A percentile compares a stretch with the other conserved stretches of the same genome.
Evolutionary conservation across 1,140 invertebrate species (phyloP).

Genomic region (Hylyphantes graminicola): DNA sequence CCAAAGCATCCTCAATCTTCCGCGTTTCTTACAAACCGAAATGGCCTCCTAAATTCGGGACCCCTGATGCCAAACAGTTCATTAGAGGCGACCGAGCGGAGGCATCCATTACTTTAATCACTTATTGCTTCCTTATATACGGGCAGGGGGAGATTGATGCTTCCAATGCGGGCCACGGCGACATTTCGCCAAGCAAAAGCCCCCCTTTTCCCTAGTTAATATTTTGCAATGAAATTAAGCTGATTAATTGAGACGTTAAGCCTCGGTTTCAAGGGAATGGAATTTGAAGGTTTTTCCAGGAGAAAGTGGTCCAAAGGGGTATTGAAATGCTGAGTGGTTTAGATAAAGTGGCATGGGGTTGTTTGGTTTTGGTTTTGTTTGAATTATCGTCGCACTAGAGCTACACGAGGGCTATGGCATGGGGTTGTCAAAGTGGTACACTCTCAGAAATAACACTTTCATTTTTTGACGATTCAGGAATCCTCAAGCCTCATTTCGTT

Average conservation of each 20-base stretch:
- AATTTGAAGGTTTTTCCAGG: not conserved
- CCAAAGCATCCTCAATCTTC: too few species aligned
- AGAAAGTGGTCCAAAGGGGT: constrained; percentile 11
- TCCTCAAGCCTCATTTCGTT: too few species aligned
- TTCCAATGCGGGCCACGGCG: constrained; percentile 24
- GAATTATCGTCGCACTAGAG: too few species aligned
- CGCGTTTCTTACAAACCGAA: too few species aligned
- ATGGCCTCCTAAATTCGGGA: too few species aligned
- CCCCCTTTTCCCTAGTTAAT: constrained; percentile 40
- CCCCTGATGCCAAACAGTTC: constrained; percentile 22
- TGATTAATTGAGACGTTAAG: constrained; percentile 55
- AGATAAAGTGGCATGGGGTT: constrained; percentile 3
- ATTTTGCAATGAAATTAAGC: constrained; percentile 57
- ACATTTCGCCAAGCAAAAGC: constrained; percentile 36
- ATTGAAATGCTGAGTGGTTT: not conserved
- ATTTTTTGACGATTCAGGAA: too few species aligned
- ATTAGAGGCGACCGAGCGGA: constrained; percentile 31
- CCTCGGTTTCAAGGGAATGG: constrained; percentile 21
- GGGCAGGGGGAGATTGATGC: constrained; percentile 38
- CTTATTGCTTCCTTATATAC: constrained; percentile 27
- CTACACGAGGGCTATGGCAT: too few species aligned
- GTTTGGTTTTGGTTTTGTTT: not conserved
- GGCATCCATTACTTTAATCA: constrained; percentile 47
- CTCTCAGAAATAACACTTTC: too few species aligned
- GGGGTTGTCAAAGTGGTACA: too few species aligned